Base-by-base conservation (phyloP, 2,113 vertebrate species). In the Prietella phreatophila region DNA sequence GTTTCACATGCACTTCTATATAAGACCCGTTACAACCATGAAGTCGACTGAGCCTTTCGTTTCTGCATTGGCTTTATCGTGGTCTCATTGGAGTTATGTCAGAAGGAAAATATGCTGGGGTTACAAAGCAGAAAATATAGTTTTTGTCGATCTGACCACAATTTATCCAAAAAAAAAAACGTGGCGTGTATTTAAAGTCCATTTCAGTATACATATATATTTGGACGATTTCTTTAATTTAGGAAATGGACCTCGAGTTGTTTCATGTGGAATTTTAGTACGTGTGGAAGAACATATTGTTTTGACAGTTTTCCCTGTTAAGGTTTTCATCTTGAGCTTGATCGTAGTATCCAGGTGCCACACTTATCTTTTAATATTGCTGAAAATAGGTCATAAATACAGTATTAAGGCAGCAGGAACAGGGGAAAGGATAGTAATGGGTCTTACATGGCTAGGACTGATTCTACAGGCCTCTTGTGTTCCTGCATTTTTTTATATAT, bases 1-100 rank as follows among this genome's bases (percentile, higher is more conserved):
- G 94, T 93, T 94, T 95, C 91, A 95, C 95, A 96, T 96, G 95
- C 95, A 95, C 93, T 94, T 94, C 94, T 93, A 94, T 95, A 94
- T 96, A 96, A 96, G 94, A 96, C 95, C 95, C 95, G 93, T 95
- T 96, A 96, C 95, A 91, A 91, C 91, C 93, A 93, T 92, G 91
- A 91, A 91, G 82, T 58, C n/a, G 36, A 86, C 67, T 75, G 55
- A 71, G 73, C 82, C 85, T 79, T 85, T 82, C 50, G 58, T 88
- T 33, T 85, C 33, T 82, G 83, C 86, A 91, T 39, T 86, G 85
- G 71, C 87, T 84, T 84, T 81, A 86, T 36, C 39, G 20, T 60
- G 84, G 73, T 67, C 65, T 86, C 25, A n/a, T 22, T 36, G 30
- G 30, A 69, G 5, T 69, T 69, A 10, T 71, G 30, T 36, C n/a